Conservation (phyloP, 2,888 invertebrate genomes). For the Noctua pronuba region DNA sequence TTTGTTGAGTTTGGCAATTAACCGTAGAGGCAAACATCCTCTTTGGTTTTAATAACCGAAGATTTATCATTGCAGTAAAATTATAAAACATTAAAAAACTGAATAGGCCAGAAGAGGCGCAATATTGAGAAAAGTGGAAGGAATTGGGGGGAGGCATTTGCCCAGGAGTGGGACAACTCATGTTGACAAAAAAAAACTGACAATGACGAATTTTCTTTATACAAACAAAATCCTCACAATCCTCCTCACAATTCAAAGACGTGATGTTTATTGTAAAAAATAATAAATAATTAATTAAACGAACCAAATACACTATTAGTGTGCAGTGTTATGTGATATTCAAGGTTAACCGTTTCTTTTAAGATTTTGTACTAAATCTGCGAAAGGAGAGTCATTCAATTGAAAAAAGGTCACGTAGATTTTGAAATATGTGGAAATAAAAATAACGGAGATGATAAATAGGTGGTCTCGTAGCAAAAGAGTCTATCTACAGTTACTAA, state of each 20-base stretch:
- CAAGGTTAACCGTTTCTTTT: conserved; percentile 61
- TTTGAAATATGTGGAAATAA: neutral
- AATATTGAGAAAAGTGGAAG: too few species aligned
- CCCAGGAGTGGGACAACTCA: too few species aligned
- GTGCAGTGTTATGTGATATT: conserved; percentile 52
- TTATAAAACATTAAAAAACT: too few species aligned
- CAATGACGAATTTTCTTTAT: neutral
- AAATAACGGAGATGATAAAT: neutral
- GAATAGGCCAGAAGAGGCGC: too few species aligned
- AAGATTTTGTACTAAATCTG: conserved; percentile 45
- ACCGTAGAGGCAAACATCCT: conserved; percentile 50
- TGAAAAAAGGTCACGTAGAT: neutral
- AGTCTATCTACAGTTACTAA: too few species aligned
- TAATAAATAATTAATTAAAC: neutral
- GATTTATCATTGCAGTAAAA: neutral
- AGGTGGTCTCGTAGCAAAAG: neutral
- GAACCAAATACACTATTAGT: conserved; percentile 23
- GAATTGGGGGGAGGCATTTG: too few species aligned
- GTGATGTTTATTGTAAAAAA: neutral
- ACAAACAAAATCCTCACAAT: too few species aligned
- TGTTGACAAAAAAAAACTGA: too few species aligned
- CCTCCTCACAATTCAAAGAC: neutral
- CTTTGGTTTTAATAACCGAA: neutral
- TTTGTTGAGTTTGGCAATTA: conserved; percentile 54
- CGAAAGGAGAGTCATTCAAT: neutral